Conservation (phyloP, 2,113 vertebrate species). For the Rhizomys pruinosus region DNA sequence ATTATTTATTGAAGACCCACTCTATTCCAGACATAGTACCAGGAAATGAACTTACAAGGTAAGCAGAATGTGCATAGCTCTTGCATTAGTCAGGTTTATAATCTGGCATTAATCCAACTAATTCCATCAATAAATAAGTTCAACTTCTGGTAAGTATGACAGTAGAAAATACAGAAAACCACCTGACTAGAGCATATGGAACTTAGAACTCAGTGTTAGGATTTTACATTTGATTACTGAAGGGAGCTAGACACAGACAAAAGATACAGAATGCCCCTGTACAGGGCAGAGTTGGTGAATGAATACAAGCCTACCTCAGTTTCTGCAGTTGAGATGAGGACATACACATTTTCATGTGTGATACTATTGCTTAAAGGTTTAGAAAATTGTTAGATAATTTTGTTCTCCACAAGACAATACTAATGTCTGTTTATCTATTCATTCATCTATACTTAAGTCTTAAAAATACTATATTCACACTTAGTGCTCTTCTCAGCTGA, state of each 20-base stretch:
- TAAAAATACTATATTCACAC: not conserved
- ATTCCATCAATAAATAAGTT: not conserved
- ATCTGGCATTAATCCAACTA: not conserved
- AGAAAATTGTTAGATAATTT: not conserved
- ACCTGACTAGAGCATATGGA: too few relatives aligned
- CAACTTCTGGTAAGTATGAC: too few relatives aligned
- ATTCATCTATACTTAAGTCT: too few relatives aligned
- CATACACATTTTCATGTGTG: not conserved
- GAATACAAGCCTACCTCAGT: not conserved
- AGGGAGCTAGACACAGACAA: not conserved
- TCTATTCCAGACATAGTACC: not conserved
- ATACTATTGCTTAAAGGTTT: not conserved
- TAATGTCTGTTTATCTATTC: not conserved
- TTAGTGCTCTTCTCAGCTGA: not conserved
- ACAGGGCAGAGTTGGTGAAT: not conserved
- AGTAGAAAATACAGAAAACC: not conserved
- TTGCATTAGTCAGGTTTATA: not conserved
- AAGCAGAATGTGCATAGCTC: not conserved
- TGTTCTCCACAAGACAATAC: not conserved
- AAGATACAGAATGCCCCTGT: not conserved
- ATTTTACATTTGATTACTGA: not conserved
- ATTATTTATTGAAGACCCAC: slow-evolving; percentile 1
- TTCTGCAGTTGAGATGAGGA: not conserved
- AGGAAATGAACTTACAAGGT: not conserved
- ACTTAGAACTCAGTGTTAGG: not conserved